Percentiles rank a stretch among this genome's conserved stretches.
Conservation (phyloP, 1,140 invertebrate genomes). For the Hylaeus anthracinus region DNA sequence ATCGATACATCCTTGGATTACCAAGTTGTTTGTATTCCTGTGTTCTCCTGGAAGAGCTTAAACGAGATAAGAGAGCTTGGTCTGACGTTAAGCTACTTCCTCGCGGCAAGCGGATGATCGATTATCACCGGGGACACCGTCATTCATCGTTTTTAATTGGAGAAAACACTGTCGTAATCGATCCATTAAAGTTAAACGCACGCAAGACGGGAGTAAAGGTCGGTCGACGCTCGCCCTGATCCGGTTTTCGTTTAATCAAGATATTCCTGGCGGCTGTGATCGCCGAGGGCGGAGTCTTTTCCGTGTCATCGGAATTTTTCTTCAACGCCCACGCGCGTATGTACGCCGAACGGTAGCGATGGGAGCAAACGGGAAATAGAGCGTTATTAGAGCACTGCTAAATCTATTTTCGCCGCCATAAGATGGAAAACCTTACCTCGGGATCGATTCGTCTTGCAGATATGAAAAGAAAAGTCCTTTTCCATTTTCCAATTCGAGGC, state of each 20-base stretch:
- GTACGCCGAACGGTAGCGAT: not conserved
- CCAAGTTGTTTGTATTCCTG: constrained; percentile 3
- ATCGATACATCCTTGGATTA: not conserved
- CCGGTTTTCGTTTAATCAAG: constrained; percentile 29
- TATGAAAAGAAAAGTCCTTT: no score
- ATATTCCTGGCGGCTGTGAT: constrained; percentile 12
- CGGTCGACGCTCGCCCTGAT: constrained; percentile 1
- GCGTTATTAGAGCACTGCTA: no score
- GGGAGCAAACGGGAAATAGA: not conserved
- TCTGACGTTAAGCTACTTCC: not conserved
- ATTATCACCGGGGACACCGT: not conserved
- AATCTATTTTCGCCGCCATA: no score
- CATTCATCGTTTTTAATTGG: constrained; percentile 20
- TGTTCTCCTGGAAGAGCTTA: not conserved
- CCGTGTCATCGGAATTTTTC: constrained; percentile 10
- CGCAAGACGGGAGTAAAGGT: not conserved
- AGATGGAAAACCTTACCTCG: no score
- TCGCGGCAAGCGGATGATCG: not conserved
- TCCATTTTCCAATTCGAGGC: no score
- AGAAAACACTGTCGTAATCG: not conserved
- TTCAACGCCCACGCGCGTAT: not conserved
- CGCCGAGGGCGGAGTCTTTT: constrained; percentile 1
- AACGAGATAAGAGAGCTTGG: not conserved
- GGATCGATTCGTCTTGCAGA: no score
- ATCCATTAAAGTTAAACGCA: not conserved